Evolutionary conservation across 2,797 vertebrate species (phyloP).

Genomic region (Bradypodion ventrale): DNA sequence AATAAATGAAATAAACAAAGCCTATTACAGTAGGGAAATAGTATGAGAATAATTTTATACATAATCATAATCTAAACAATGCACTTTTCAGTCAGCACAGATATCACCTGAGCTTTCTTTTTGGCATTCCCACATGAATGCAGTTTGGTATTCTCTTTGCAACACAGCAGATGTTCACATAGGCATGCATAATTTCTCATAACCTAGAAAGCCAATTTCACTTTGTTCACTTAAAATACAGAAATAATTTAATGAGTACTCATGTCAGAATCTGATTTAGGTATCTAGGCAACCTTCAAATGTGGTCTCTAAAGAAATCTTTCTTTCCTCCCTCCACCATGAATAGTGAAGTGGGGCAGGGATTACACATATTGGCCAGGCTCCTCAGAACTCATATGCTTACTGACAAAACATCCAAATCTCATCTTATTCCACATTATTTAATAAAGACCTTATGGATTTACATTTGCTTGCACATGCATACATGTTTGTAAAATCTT

Average conservation of each 20-base stretch:
- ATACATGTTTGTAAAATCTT: too few species aligned
- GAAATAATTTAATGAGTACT: not conserved
- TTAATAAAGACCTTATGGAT: too few species aligned
- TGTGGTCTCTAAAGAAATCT: not conserved
- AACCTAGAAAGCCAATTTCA: not conserved
- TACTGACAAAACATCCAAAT: not conserved
- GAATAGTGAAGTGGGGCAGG: not conserved
- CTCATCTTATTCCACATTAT: not conserved
- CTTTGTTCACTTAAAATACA: not conserved
- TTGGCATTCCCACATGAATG: not conserved
- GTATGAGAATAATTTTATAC: not conserved
- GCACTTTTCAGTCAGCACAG: not conserved
- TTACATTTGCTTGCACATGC: too few species aligned
- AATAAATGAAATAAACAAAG: not conserved
- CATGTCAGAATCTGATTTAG: not conserved
- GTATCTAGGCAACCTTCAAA: not conserved
- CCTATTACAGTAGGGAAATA: not conserved
- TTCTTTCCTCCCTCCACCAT: too few species aligned
- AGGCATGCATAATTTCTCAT: not conserved
- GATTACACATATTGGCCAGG: not conserved
- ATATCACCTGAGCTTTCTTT: not conserved
- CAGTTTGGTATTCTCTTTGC: not conserved
- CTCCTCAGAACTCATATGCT: not conserved
- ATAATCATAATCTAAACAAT: not conserved
- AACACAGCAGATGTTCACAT: not conserved